These are phyloP conservation scores for Ceraclea dissimilis DNA, from an alignment of 2,888 invertebrate species.

Conservation along the genomic window DNA sequence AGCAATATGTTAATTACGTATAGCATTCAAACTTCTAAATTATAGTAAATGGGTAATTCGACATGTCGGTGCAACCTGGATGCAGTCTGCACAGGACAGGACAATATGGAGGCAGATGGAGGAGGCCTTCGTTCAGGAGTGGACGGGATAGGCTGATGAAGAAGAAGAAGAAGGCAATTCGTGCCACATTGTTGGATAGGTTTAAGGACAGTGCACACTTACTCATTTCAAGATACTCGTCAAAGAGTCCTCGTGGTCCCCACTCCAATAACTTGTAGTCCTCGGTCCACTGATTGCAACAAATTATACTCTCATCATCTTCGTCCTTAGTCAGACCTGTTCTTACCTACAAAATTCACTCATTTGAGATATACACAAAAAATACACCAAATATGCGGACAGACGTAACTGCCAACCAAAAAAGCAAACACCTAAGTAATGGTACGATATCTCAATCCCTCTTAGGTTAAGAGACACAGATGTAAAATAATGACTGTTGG, in stretches of 20 bases:
- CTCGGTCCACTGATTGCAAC: conserved; percentile 63
- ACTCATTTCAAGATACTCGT: conserved; percentile 85
- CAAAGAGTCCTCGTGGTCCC: conserved; percentile 62
- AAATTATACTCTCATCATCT: conserved; percentile 38
- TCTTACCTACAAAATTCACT: conserved; percentile 34
- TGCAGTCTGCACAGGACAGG: too few relatives aligned
- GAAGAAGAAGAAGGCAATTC: too few relatives aligned
- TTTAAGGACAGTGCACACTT: conserved; percentile 27
- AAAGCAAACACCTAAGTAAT: neutral
- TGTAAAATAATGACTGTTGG: too few relatives aligned
- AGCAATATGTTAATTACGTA: neutral
- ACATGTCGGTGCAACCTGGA: too few relatives aligned
- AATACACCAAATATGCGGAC: neutral
- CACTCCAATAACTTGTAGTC: conserved; percentile 62
- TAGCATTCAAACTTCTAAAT: neutral
- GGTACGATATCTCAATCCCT: too few relatives aligned
- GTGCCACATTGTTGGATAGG: too few relatives aligned
- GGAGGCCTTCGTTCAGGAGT: too few relatives aligned
- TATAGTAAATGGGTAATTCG: neutral
- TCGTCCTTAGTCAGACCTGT: conserved; percentile 44
- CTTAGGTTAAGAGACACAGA: too few relatives aligned
- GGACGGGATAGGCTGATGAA: too few relatives aligned
- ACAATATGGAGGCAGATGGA: too few relatives aligned
- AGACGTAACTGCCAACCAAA: neutral
- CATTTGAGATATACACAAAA: neutral